Percentiles rank a stretch among this genome's conserved stretches.
These are phyloP conservation scores for Micrasema minimum DNA, from an alignment of 1,140 invertebrate genomes.

Conservation along the genomic window DNA sequence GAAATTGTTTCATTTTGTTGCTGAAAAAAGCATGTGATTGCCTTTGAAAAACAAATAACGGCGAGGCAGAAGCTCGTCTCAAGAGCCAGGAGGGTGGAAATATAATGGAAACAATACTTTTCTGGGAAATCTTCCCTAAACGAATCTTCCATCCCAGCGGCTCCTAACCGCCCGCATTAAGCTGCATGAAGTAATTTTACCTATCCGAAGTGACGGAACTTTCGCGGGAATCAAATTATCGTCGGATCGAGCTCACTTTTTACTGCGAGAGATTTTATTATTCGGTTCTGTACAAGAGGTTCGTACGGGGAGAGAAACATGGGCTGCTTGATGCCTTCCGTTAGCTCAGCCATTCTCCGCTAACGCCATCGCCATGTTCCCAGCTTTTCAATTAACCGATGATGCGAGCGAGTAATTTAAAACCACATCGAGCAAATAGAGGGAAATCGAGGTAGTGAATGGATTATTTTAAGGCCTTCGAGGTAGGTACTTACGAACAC, in stretches of 20 bases:
- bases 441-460: too few relatives aligned
- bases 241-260: conserved; percentile 6
- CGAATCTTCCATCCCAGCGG: conserved; percentile 24
- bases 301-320: too few relatives aligned
- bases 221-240: conserved; percentile 33
- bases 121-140: conserved; percentile 3
- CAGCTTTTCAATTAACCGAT: too few relatives aligned
- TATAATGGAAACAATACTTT: neutral
- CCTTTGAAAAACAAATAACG: conserved; percentile 8
- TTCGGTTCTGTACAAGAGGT: too few relatives aligned
- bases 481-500: too few relatives aligned
- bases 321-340: too few relatives aligned
- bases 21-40: neutral
- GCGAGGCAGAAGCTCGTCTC: conserved; percentile 11
- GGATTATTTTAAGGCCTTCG: too few relatives aligned
- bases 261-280: too few relatives aligned
- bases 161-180: conserved; percentile 26
- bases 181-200: conserved; percentile 29
- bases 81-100: neutral
- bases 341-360: too few relatives aligned
- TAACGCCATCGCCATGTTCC: too few relatives aligned
- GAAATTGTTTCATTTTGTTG: neutral
- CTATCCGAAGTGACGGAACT: conserved; percentile 20
- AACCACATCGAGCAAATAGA: too few relatives aligned
- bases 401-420: too few relatives aligned